Evolutionary conservation across 2,113 vertebrate species (phyloP).

Genomic region (Zosterops lateralis): DNA sequence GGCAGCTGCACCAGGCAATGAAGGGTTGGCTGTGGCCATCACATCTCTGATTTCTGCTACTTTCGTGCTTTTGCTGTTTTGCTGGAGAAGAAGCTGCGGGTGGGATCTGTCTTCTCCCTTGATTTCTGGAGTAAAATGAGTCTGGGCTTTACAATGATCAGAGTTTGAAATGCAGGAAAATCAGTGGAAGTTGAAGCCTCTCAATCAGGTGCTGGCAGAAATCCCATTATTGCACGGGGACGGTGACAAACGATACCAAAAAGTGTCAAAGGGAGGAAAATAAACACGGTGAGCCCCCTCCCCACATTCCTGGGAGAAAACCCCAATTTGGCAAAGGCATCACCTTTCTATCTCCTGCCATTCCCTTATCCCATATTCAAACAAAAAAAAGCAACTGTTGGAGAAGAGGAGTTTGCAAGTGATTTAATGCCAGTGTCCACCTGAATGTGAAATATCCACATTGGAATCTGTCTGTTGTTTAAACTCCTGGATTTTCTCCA

Average conservation of each 20-base stretch:
- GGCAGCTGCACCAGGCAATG: not conserved
- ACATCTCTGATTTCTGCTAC: rapidly evolving
- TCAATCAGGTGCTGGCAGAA: not conserved
- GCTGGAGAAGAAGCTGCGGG: not conserved
- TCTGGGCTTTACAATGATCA: not conserved
- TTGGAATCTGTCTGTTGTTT: not conserved
- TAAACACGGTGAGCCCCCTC: not conserved
- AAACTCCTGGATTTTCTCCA: not conserved
- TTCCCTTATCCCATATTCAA: not conserved
- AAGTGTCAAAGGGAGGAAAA: not conserved
- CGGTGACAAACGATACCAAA: not conserved
- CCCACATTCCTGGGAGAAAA: not conserved
- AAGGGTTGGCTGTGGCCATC: not conserved
- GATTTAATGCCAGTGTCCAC: not conserved
- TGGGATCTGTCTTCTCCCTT: not conserved
- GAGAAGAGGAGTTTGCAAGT: not conserved
- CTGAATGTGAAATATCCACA: not conserved
- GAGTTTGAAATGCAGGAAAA: not conserved
- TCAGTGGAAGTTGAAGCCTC: not conserved
- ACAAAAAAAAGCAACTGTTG: not conserved
- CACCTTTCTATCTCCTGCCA: rapidly evolving
- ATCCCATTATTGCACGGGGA: not conserved
- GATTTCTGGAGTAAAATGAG: not conserved
- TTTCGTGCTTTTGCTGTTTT: not conserved
- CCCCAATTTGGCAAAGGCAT: not conserved